Percentiles rank a stretch among this genome's conserved stretches.
phyloP scores from a whole-genome alignment of 2,888 invertebrate genomes.

The Polymixis flavicincta region DNA sequence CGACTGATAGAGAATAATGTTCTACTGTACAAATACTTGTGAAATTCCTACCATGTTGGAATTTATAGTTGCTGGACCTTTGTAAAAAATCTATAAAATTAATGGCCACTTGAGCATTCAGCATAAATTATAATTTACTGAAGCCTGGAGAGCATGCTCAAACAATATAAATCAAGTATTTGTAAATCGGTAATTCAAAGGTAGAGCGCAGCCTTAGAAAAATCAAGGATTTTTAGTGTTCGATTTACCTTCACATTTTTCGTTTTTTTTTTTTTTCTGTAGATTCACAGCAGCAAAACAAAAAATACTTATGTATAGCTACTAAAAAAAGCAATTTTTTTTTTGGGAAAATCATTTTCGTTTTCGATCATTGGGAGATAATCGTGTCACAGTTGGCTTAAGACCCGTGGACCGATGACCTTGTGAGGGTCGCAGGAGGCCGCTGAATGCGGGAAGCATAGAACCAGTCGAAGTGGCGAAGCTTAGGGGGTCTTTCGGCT shows the following conservation, averaged over 20 bases:
- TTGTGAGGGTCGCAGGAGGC: too few species aligned
- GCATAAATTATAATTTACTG: slow-evolving; percentile 25
- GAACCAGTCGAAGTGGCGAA: too few species aligned
- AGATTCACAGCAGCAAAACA: too few species aligned
- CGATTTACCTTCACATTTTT: neutral
- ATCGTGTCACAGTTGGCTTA: neutral
- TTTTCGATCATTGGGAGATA: neutral
- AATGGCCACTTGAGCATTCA: neutral
- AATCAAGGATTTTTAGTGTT: neutral
- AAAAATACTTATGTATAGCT: too few species aligned
- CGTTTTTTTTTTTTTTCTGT: neutral
- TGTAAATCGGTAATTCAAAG: neutral
- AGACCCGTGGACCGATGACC: too few species aligned
- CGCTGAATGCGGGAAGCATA: too few species aligned
- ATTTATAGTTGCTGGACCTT: slow-evolving; percentile 48
- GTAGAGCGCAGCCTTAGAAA: neutral
- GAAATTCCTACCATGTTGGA: neutral
- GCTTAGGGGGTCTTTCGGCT: too few species aligned
- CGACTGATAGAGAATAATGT: slow-evolving; percentile 11
- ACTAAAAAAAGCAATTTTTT: neutral
- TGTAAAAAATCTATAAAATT: slow-evolving; percentile 23
- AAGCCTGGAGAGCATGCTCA: neutral
- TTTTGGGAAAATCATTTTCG: neutral
- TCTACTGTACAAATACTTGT: slow-evolving; percentile 19
- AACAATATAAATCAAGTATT: slow-evolving; percentile 23